phyloP scores from a whole-genome alignment of 2,113 vertebrate genomes.

The Numida meleagris region DNA sequence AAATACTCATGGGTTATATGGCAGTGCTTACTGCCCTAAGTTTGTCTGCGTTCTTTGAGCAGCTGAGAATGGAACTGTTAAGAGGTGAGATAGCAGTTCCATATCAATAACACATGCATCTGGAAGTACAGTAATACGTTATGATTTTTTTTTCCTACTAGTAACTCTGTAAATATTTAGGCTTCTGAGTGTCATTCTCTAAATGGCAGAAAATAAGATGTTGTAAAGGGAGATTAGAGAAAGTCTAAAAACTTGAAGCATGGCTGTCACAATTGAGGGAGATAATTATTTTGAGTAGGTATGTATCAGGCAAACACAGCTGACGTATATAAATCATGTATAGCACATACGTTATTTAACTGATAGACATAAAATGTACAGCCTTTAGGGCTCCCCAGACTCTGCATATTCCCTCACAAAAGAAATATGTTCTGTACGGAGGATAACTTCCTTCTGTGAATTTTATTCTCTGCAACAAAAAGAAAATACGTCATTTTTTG shows the following conservation, averaged over 20 bases:
- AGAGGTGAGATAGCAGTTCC: conserved; percentile 36
- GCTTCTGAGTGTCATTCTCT: background rate
- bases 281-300: background rate
- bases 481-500: background rate
- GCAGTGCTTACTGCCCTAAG: background rate
- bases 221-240: background rate
- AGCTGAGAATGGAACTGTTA: conserved; percentile 48
- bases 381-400: background rate
- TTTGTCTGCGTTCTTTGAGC: background rate
- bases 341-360: background rate
- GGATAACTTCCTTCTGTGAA: background rate
- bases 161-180: background rate
- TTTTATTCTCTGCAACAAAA: background rate
- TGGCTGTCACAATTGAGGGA: background rate
- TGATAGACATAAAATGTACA: background rate
- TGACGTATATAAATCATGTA: background rate
- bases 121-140: background rate
- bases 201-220: background rate
- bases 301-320: background rate
- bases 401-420: background rate
- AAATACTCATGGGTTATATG: background rate
- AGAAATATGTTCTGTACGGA: background rate
- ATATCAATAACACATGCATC: background rate
- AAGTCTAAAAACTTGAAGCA: background rate
- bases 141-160: background rate